phyloP scores from a whole-genome alignment of 2,797 vertebrate species.

The Falco cherrug region DNA sequence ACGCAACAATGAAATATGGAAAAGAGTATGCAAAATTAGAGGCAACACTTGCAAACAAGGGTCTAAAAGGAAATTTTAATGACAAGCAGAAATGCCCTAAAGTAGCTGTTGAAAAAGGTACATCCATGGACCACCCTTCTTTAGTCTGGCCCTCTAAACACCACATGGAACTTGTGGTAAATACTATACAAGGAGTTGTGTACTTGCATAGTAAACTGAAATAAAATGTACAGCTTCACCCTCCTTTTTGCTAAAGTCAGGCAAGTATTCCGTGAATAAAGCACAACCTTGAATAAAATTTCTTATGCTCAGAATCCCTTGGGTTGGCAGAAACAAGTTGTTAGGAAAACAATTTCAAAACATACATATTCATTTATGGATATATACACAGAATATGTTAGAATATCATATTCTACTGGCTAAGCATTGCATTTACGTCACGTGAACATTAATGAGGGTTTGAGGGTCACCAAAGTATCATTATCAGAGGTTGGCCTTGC shows the following conservation, averaged over 20 bases:
- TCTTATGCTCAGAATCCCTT: constrained; percentile 18
- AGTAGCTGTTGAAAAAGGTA: neutral
- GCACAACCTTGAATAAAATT: neutral
- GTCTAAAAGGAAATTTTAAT: neutral
- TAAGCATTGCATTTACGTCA: neutral
- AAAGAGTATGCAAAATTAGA: neutral
- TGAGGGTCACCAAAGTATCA: constrained; percentile 26
- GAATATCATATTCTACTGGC: neutral
- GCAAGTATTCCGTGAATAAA: neutral
- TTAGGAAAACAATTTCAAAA: constrained; percentile 21
- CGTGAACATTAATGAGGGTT: constrained; percentile 2
- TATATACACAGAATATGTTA: neutral
- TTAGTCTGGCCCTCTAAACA: neutral
- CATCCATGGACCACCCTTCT: accelerated
- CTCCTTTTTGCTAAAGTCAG: neutral
- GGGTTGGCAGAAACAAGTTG: neutral
- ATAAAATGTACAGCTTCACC: neutral
- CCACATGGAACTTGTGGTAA: neutral
- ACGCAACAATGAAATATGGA: neutral
- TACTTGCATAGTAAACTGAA: neutral
- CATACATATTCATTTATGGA: constrained; percentile 51
- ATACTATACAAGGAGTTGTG: neutral
- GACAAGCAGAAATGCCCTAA: neutral
- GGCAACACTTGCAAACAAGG: neutral
- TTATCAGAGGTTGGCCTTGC: constrained; percentile 37